Percentiles rank a stretch among this genome's conserved stretches.
These are phyloP conservation scores for Coelinius sp. DNA, from an alignment of 2,888 invertebrate species.

Conservation along the genomic window DNA sequence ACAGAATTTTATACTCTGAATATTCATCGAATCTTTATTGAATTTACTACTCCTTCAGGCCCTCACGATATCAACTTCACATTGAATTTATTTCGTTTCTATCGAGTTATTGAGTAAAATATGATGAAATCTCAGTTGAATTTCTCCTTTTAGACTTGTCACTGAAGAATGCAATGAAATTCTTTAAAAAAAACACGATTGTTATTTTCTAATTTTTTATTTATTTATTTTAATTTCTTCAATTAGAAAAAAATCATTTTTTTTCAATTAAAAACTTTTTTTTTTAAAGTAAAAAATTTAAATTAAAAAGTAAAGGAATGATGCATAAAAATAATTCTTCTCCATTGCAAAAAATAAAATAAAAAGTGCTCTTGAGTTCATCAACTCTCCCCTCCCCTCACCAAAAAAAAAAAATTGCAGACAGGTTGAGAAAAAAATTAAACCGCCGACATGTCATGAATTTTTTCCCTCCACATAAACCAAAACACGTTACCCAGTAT, in stretches of 20 bases:
- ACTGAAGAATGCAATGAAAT: not conserved
- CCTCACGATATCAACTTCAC: conserved; percentile 5
- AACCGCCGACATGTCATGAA: not conserved
- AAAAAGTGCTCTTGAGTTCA: too few relatives aligned
- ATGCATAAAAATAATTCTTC: too few relatives aligned
- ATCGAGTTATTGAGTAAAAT: not conserved
- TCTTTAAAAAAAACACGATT: not conserved
- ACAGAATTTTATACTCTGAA: conserved; percentile 34
- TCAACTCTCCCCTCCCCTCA: too few relatives aligned
- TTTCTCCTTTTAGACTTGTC: not conserved
- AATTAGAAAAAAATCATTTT: too few relatives aligned
- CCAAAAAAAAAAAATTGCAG: not conserved
- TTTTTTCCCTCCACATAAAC: not conserved
- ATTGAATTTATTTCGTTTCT: conserved; percentile 13
- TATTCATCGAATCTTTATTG: conserved; percentile 37
- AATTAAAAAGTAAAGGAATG: too few relatives aligned
- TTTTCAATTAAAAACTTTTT: too few relatives aligned
- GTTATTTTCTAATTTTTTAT: not conserved
- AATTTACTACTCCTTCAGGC: conserved; percentile 29
- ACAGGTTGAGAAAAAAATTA: not conserved
- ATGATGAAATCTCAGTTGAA: not conserved
- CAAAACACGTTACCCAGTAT: not conserved
- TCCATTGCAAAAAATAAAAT: too few relatives aligned
- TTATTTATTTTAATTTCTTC: too few relatives aligned
- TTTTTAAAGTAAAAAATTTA: too few relatives aligned